phyloP scores from a whole-genome alignment of 2,888 invertebrate genomes.

The Tricholauxania praeusta region DNA sequence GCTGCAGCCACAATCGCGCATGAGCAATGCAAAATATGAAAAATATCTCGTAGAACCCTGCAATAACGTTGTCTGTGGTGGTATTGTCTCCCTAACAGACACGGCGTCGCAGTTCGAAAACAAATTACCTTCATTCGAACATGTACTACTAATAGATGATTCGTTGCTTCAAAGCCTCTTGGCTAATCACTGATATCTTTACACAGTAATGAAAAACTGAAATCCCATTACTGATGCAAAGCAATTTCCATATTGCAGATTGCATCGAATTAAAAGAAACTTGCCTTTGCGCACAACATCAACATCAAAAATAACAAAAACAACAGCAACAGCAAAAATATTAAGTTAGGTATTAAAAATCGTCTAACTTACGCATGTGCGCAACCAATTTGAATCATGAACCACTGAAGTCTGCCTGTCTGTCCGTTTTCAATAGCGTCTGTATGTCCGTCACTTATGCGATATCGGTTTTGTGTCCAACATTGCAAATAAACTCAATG shows the following conservation, averaged over 20 bases:
- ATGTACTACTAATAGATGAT: slow-evolving; percentile 34
- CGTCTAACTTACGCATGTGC: slow-evolving; percentile 13
- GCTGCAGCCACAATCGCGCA: not conserved
- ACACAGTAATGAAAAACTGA: slow-evolving; percentile 11
- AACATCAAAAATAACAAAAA: slow-evolving; percentile 33
- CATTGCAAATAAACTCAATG: no score
- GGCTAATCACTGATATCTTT: slow-evolving; percentile 51
- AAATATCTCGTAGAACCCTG: not conserved
- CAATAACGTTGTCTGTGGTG: no score
- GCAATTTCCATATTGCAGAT: slow-evolving; percentile 59
- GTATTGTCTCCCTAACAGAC: not conserved
- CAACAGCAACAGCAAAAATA: slow-evolving; percentile 25
- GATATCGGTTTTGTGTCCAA: no score
- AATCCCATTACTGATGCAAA: slow-evolving; percentile 47
- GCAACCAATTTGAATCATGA: slow-evolving; percentile 16
- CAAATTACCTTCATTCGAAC: slow-evolving; percentile 28
- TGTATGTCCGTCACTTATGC: no score
- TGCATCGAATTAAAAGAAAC: slow-evolving; percentile 55
- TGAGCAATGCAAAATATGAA: not conserved
- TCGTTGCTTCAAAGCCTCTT: slow-evolving; percentile 40
- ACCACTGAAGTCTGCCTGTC: not conserved
- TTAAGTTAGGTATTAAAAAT: not conserved
- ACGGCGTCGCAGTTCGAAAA: slow-evolving; percentile 17
- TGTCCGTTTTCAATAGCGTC: no score
- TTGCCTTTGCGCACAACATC: slow-evolving; percentile 30